phyloP scores from a whole-genome alignment of 1,140 invertebrate genomes.

The Tetramorium simillimum region DNA sequence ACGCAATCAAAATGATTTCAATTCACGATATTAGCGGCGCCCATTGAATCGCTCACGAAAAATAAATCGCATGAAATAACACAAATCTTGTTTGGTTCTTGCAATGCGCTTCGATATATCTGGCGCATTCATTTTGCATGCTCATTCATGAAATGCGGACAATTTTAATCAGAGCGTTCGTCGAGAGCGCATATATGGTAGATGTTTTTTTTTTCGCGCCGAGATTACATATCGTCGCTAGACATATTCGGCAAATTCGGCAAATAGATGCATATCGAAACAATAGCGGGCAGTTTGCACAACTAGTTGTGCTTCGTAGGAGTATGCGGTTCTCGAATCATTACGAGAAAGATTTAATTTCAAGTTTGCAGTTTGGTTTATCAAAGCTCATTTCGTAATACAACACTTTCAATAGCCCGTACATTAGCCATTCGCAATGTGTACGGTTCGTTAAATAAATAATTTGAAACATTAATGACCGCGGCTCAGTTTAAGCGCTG shows the following conservation, averaged over 20 bases:
- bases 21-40: constrained; percentile 57
- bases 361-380: constrained; percentile 10
- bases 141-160: constrained; percentile 11
- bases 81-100: constrained; percentile 54
- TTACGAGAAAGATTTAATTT: constrained; percentile 24
- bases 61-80: constrained; percentile 61
- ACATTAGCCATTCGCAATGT: constrained; percentile 31
- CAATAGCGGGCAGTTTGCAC: not conserved
- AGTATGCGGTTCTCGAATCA: not conserved
- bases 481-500: constrained; percentile 37
- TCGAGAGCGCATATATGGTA: not conserved
- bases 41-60: constrained; percentile 57
- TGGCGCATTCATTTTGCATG: constrained; percentile 34
- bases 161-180: constrained; percentile 29
- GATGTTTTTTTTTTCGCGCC: not conserved
- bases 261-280: not conserved
- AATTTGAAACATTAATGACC: constrained; percentile 51
- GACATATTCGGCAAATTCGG: not conserved
- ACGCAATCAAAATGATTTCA: constrained; percentile 65
- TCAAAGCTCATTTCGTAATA: not conserved
- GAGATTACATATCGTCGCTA: not conserved
- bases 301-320: not conserved
- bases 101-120: constrained; percentile 16
- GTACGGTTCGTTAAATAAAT: constrained; percentile 57
- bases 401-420: constrained; percentile 32